Conservation (phyloP, 2,888 invertebrate species). For the Drosophila bunnanda region DNA sequence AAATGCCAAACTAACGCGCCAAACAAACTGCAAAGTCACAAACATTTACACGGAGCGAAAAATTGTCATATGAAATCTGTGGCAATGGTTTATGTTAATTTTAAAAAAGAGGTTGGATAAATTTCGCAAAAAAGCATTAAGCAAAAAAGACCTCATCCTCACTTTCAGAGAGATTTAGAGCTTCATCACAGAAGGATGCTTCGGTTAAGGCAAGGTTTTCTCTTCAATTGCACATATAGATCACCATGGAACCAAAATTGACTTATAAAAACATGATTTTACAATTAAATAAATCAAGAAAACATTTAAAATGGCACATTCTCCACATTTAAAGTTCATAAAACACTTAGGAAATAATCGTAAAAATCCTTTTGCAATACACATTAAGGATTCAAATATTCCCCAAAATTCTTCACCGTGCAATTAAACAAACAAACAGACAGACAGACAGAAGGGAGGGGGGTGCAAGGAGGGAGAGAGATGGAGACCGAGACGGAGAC, state of each 20-base stretch:
- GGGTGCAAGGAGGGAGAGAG: constrained; percentile 4
- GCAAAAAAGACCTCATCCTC: neutral
- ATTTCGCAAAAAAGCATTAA: neutral
- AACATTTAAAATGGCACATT: neutral
- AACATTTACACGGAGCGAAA: constrained; percentile 19
- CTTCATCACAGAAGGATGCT: neutral
- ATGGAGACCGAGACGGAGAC: constrained; percentile 20
- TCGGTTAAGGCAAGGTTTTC: neutral
- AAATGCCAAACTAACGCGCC: constrained; percentile 70
- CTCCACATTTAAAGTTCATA: neutral
- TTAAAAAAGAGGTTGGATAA: too few relatives aligned
- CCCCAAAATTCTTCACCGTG: neutral
- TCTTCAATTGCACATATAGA: neutral
- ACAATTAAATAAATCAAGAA: neutral
- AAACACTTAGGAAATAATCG: neutral
- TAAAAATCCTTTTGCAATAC: neutral
- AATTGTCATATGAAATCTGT: neutral
- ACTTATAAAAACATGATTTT: neutral
- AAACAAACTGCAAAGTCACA: constrained; percentile 70
- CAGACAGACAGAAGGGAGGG: constrained; percentile 10
- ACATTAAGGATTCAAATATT: neutral
- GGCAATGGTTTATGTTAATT: neutral
- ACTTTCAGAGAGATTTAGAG: too few relatives aligned
- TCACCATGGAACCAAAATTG: neutral
- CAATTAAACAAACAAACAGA: constrained; percentile 26